phyloP scores from a whole-genome alignment of 1,140 invertebrate genomes.

The Hydropsyche tenuis region DNA sequence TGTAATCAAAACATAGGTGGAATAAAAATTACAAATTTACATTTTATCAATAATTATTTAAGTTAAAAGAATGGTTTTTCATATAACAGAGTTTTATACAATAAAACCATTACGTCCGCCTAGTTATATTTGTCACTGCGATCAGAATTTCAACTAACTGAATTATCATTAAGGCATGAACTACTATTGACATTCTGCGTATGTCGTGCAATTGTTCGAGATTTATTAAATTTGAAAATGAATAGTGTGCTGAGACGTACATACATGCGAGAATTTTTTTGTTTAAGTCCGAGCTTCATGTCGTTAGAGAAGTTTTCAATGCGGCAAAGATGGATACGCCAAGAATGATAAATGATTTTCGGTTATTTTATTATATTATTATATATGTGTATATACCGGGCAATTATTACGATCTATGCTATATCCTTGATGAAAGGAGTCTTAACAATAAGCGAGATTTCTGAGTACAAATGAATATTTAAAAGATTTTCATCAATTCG shows the following conservation, averaged over 20 bases:
- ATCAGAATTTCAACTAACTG: no score
- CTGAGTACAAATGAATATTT: not conserved
- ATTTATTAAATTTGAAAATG: not conserved
- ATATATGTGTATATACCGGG: not conserved
- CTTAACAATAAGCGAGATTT: not conserved
- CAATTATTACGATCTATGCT: not conserved
- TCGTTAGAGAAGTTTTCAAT: conserved; percentile 15
- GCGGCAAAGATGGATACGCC: conserved; percentile 10
- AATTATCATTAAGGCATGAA: no score
- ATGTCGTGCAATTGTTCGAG: not conserved
- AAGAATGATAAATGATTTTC: conserved; percentile 13
- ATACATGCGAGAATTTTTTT: not conserved
- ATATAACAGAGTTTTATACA: not conserved
- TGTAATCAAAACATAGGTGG: conserved; percentile 25
- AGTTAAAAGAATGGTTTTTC: not conserved
- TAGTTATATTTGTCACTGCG: not conserved
- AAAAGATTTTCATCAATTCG: conserved; percentile 4
- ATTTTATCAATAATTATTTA: conserved; percentile 2
- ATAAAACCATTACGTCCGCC: not conserved
- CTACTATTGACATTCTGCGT: not conserved
- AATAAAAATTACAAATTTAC: conserved; percentile 20
- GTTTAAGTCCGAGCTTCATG: not conserved
- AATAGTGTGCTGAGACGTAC: not conserved
- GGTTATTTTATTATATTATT: conserved; percentile 16
- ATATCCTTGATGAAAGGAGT: not conserved